Percentiles rank a stretch among this genome's conserved stretches.
These are phyloP conservation scores for Notoglanidium macrostoma DNA, from an alignment of 2,797 vertebrate genomes.

Conservation along the genomic window DNA sequence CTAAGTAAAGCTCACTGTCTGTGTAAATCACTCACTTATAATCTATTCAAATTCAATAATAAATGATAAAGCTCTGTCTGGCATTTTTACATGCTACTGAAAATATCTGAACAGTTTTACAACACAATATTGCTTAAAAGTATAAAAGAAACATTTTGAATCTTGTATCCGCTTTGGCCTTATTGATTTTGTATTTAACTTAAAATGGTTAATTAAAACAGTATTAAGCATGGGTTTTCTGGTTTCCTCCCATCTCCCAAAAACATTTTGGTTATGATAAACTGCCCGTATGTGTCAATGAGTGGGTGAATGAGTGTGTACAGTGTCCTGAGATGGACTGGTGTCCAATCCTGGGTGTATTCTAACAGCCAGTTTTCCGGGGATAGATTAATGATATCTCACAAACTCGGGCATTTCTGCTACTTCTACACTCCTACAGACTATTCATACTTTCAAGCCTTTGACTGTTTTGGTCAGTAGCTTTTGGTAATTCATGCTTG, in stretches of 20 bases:
- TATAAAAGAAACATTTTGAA: neutral
- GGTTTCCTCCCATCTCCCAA: neutral
- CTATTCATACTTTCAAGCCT: neutral
- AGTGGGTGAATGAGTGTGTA: neutral
- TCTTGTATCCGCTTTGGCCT: neutral
- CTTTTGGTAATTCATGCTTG: neutral
- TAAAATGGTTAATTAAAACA: neutral
- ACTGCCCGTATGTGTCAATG: neutral
- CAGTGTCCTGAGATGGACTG: neutral
- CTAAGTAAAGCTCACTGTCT: neutral
- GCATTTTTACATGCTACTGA: neutral
- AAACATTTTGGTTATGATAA: neutral
- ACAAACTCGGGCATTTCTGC: neutral
- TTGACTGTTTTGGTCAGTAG: neutral
- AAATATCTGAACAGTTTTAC: too few relatives aligned
- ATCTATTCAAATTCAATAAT: neutral
- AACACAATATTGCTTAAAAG: neutral
- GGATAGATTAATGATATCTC: neutral
- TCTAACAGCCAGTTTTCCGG: neutral
- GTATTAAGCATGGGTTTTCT: neutral
- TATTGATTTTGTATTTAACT: neutral
- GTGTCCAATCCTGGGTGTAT: neutral
- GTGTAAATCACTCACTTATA: neutral
- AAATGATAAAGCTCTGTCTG: neutral
- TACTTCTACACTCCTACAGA: neutral